These are phyloP conservation scores for Sprattus sprattus DNA, from an alignment of 2,113 vertebrate species.

Conservation along the genomic window DNA sequence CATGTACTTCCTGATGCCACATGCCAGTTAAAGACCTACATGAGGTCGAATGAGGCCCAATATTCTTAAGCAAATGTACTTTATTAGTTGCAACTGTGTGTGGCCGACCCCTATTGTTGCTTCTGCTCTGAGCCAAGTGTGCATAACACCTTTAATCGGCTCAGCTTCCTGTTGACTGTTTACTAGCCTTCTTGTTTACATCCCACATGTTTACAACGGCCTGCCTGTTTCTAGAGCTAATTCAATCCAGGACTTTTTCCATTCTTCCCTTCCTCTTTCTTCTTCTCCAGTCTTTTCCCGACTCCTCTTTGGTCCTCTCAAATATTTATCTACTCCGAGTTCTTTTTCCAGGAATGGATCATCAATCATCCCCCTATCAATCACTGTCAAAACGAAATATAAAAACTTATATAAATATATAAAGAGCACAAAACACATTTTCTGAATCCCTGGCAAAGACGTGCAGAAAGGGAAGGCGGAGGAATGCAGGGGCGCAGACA, in stretches of 20 bases:
- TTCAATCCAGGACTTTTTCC: conserved; percentile 4
- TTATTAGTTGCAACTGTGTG: too few relatives aligned
- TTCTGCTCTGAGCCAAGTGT: too few relatives aligned
- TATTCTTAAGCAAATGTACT: too few relatives aligned
- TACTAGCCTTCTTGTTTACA: neutral
- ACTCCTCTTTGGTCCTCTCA: neutral
- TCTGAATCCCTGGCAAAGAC: neutral
- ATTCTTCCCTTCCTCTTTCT: neutral
- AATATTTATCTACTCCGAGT: neutral
- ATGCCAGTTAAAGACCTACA: too few relatives aligned
- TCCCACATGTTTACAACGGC: neutral
- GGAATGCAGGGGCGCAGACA: too few relatives aligned
- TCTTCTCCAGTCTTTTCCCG: too few relatives aligned
- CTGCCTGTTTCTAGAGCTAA: neutral
- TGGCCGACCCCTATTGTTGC: too few relatives aligned
- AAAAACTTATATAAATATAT: neutral
- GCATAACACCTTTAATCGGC: neutral
- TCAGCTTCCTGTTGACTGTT: conserved; percentile 2
- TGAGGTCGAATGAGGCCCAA: too few relatives aligned
- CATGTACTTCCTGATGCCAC: too few relatives aligned
- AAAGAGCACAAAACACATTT: neutral
- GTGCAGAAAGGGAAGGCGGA: neutral
- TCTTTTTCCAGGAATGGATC: too few relatives aligned
- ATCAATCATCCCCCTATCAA: neutral
- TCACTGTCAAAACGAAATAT: neutral